Evolutionary conservation across 2,888 invertebrate genomes (phyloP).

Genomic region (Xylota segnis): DNA sequence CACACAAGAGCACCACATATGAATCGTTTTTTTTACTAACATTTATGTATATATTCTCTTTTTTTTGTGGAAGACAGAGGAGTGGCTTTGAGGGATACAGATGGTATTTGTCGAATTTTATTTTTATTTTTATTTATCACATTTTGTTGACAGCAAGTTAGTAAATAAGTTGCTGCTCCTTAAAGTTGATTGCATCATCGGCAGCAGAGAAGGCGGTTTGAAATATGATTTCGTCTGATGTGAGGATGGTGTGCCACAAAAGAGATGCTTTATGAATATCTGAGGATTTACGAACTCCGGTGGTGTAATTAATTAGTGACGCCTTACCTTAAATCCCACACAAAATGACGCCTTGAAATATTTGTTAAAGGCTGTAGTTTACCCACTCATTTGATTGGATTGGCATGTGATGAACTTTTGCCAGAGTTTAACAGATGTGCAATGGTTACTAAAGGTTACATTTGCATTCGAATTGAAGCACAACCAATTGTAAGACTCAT

Average conservation of each 20-base stretch:
- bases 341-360: too few species aligned
- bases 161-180: slow-evolving; percentile 49
- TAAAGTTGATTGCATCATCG: slow-evolving; percentile 43
- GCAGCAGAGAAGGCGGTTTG: slow-evolving; percentile 34
- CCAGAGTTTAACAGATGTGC: too few species aligned
- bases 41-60: slow-evolving; percentile 39
- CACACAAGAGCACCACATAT: slow-evolving; percentile 22
- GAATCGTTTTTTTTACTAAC: slow-evolving; percentile 21
- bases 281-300: slow-evolving; percentile 1
- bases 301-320: slow-evolving; percentile 6
- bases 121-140: not conserved
- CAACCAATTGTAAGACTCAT: too few species aligned
- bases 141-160: slow-evolving; percentile 17
- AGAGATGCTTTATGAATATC: slow-evolving; percentile 15
- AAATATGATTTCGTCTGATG: slow-evolving; percentile 17
- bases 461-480: too few species aligned
- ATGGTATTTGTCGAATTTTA: slow-evolving; percentile 1
- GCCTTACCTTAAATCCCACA: not conserved
- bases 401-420: too few species aligned
- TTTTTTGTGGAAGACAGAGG: slow-evolving; percentile 30
- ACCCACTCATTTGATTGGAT: too few species aligned
- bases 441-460: too few species aligned
- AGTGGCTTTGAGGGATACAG: slow-evolving; percentile 32
- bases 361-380: too few species aligned
- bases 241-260: not conserved